Evolutionary conservation across 92 coral and sea anemone genomes (phyloP), one percentile per base, ranked within the genome.

Genomic region (Umimayanthus chanpuru): DNA sequence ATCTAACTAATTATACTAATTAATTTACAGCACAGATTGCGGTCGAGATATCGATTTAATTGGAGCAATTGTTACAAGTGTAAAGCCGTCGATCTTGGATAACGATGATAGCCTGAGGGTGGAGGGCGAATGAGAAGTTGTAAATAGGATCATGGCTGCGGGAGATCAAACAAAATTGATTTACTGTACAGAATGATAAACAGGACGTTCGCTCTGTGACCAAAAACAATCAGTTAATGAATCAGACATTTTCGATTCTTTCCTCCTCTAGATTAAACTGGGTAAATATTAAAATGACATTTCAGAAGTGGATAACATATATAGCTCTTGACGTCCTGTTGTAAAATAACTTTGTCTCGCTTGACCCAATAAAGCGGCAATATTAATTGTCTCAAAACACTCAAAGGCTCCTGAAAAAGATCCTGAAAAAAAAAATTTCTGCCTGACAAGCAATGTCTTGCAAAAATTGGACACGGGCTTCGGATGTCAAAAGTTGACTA

Each of bases 11-110:
- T 75, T 75, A 75, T 75, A 75, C 44, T 75, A 75, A 39, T 75
- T 75, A 73, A 74, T 75, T 39, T 75, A 39, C 79, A 14, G 79
- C 50, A 43, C 79, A 75, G 79, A 75, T 75, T 75, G 79, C 26
- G 44, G 44, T 36, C 25, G 2, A 75, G 79, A 75, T 75, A 75
- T 75, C 79, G 79, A 3, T 75, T 36, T 75, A 75, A 75, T 75
- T 75, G 79, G 79, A 0, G 79, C 43, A 39, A 75, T 75, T 75
- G 79, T 23, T 20, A 5, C 79, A 75, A 50, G 79, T 75, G 50
- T 39, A 32, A 21, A 38, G 44, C 78, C 21, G 43, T 15, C 44
- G 66, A 32, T 36, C 7, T 41, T 73, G 44, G 78, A 75, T 43
- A 39, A 43, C n/a, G 28, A 32, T 23, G 79, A 20, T 20, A 8